Base-by-base conservation (phyloP, 1,140 invertebrate species). In the Leptinotarsa lineolata region DNA sequence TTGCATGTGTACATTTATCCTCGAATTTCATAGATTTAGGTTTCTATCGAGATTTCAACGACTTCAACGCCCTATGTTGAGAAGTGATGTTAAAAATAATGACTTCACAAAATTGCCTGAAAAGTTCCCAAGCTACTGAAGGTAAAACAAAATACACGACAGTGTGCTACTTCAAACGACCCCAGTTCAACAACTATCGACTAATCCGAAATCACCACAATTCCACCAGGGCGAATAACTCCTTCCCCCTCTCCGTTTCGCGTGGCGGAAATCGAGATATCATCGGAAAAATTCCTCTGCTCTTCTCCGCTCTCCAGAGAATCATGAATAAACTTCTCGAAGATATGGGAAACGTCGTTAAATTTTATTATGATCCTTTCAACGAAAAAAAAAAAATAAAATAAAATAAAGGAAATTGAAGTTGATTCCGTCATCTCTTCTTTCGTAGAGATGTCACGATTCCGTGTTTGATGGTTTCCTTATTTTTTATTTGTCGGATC, bases 351-450 rank as follows among this genome's bases (percentile, higher is more conserved):
- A 45, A 68, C 67, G 21, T 68, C 67, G 67, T 68, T 45, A 54
- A 68, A 68, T 68, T 68, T 68, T 68, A 68, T 68, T 68, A 68
- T 68, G 45, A 68, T 16, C 48, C 46, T 48, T 68, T 68, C 16
- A 15, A 45, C 45, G 21, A 30, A 39, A 45, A 48, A 18, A 68
- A 39, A n/a, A 68, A 68, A 39, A 18, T n/a, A 66, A 66, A 63
- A n/a, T n/a, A 13, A 46, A 68, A 45, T 54, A 68, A 68, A 46
- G 39, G 30, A 67, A 67, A 65, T 39, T 39, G 48, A 54, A 15
- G 48, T 18, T n/a, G 15, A 16, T 54, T 54, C 48, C 48, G 4
- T 54, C 48, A 54, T 54, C 48, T 54, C n/a, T n/a, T n/a, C n/a
- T 54, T 8, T n/a, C 48, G 48, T 15, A n/a, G 15, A 16, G 48